These are phyloP conservation scores for Anoplophora glabripennis DNA, from an alignment of 1,140 invertebrate species.

Conservation along the genomic window DNA sequence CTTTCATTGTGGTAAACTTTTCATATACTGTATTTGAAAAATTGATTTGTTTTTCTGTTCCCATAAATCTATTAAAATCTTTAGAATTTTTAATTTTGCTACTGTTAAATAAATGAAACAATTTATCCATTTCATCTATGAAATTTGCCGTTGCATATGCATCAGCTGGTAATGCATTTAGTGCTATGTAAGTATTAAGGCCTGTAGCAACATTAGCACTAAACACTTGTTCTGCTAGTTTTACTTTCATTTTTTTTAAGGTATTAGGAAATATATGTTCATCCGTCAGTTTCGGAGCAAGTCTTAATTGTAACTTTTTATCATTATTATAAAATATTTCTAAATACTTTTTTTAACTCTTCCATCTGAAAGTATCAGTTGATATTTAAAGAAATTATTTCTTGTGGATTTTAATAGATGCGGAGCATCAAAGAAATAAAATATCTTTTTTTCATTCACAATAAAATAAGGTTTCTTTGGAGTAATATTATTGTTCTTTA, in stretches of 20 bases:
- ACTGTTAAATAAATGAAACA: too few relatives aligned
- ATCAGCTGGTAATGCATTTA: conserved; percentile 20
- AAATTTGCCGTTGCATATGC: conserved; percentile 21
- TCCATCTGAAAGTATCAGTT: conserved; percentile 6
- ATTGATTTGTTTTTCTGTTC: too few relatives aligned
- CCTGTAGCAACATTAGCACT: conserved; percentile 35
- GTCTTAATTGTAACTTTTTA: conserved; percentile 18
- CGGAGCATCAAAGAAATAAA: conserved; percentile 35
- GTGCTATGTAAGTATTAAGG: conserved; percentile 28
- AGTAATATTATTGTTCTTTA: conserved; percentile 26
- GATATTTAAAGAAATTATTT: conserved; percentile 31
- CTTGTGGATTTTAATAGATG: conserved; percentile 31
- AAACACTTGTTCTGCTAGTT: conserved; percentile 38
- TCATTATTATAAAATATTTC: conserved; percentile 22
- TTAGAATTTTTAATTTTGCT: too few relatives aligned
- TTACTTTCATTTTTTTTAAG: conserved; percentile 42
- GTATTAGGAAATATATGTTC: conserved; percentile 38
- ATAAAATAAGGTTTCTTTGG: conserved; percentile 28
- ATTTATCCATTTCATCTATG: conserved; percentile 15
- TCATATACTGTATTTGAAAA: too few relatives aligned
- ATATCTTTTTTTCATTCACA: conserved; percentile 23
- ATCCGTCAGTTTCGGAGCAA: conserved; percentile 32
- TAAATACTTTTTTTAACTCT: conserved; percentile 3
- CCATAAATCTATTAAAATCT: too few relatives aligned
- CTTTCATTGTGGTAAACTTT: too few relatives aligned